phyloP scores from a whole-genome alignment of 1,140 invertebrate species.

The Hyposmocoma kahamanoa region DNA sequence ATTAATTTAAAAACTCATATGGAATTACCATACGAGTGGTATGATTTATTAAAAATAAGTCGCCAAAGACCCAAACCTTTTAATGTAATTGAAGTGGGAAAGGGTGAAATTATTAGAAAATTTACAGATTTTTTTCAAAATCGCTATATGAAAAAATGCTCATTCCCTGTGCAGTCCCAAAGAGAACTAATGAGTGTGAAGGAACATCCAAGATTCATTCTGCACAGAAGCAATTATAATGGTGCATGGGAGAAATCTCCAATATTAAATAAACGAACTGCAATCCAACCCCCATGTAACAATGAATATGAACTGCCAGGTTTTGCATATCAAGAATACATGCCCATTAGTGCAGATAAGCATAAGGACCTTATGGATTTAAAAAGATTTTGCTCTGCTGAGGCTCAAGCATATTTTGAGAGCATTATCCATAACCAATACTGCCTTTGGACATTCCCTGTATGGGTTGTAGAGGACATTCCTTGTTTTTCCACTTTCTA shows the following conservation, averaged over 20 bases:
- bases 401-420: too few species aligned
- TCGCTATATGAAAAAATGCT: not conserved
- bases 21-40: conserved; percentile 24
- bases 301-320: too few species aligned
- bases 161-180: not conserved
- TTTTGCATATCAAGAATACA: too few species aligned
- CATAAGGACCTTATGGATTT: not conserved
- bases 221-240: not conserved
- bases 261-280: too few species aligned
- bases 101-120: not conserved
- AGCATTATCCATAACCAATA: too few species aligned
- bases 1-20: conserved; percentile 23
- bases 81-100: not conserved
- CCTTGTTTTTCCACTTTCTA: too few species aligned
- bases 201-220: not conserved
- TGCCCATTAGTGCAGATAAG: too few species aligned
- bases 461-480: too few species aligned
- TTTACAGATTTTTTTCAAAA: not conserved
- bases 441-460: too few species aligned
- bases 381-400: not conserved
- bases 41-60: conserved; percentile 12
- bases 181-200: not conserved
- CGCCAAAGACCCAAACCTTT: conserved; percentile 13
- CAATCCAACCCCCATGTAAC: too few species aligned
- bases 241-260: not conserved